Conservation (phyloP, 2,888 invertebrate genomes). For the Eristalis tenax region DNA sequence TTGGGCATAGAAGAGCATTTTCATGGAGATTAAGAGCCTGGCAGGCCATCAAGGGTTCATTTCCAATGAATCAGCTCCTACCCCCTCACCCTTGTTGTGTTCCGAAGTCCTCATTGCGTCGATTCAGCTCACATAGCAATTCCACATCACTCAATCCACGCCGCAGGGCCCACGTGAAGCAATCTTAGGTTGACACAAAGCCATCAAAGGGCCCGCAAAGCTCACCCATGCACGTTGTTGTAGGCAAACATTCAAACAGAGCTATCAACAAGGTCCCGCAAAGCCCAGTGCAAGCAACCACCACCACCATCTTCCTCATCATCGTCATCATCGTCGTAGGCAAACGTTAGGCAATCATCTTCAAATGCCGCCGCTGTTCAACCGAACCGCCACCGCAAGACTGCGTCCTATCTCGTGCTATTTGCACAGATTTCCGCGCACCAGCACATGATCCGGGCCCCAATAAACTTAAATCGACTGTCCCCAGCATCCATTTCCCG, state of each 20-base stretch:
- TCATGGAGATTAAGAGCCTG: no score
- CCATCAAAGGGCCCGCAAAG: not conserved
- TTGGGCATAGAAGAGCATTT: no score
- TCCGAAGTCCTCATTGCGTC: no score
- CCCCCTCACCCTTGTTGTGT: no score
- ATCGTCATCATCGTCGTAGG: not conserved
- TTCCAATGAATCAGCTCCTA: no score
- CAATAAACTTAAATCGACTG: constrained; percentile 52
- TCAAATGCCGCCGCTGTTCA: constrained; percentile 11
- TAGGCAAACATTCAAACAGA: not conserved
- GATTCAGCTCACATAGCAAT: not conserved
- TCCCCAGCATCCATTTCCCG: not conserved
- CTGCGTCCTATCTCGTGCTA: constrained; percentile 29
- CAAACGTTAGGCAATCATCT: constrained; percentile 17
- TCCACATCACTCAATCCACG: not conserved
- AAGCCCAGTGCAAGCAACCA: not conserved
- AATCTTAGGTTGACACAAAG: not conserved
- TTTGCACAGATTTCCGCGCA: constrained; percentile 43
- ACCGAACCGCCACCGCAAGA: constrained; percentile 36
- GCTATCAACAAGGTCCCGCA: not conserved
- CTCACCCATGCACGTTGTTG: not conserved
- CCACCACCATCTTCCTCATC: not conserved
- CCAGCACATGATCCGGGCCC: constrained; percentile 34
- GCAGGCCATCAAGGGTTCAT: no score
- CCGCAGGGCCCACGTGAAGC: not conserved